Conservation (phyloP, 2,113 vertebrate species). For the Macheiramphus alcinus region DNA sequence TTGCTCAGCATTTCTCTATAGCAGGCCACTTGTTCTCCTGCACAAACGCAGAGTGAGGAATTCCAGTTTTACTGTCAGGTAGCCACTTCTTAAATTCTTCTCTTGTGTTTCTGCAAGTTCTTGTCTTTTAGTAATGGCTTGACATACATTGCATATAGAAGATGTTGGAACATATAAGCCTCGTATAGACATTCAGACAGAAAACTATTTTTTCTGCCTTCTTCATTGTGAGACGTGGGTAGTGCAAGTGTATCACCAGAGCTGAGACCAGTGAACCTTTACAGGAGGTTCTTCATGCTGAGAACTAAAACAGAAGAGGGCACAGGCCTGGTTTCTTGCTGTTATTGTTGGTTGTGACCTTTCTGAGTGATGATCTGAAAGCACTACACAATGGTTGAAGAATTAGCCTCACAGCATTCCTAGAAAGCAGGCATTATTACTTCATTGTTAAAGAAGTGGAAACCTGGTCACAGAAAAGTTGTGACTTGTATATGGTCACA, state of each 20-base stretch:
- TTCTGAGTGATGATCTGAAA: background rate
- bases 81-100: background rate
- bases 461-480: background rate
- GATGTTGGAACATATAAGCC: background rate
- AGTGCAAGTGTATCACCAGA: background rate
- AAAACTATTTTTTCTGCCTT: background rate
- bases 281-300: background rate
- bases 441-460: background rate
- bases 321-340: background rate
- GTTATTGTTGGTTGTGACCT: background rate
- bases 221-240: background rate
- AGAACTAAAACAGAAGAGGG: background rate
- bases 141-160: background rate
- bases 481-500: background rate
- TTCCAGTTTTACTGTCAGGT: background rate
- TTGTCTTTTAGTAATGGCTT: background rate
- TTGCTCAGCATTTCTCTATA: background rate
- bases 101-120: background rate
- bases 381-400: background rate
- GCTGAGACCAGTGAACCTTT: background rate
- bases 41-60: background rate
- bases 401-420: background rate
- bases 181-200: background rate
- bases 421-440: background rate
- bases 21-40: background rate